Base-by-base conservation (phyloP, 1,140 invertebrate genomes). In the Neelides sp. region DNA sequence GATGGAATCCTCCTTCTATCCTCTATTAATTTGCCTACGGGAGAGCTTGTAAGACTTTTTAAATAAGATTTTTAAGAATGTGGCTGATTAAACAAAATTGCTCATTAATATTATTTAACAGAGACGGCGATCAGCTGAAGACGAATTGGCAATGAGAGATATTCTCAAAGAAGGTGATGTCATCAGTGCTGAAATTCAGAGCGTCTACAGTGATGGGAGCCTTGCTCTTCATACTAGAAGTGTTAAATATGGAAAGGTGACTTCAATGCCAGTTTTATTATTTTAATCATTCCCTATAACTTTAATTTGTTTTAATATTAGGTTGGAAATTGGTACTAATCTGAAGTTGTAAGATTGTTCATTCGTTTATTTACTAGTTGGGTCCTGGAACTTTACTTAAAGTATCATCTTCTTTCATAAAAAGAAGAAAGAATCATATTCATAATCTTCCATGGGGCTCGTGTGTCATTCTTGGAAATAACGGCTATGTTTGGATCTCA, bases 131-230 rank as follows among this genome's bases (percentile, higher is more conserved):
- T 92, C 86, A 10, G 82, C 80, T 3, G 94, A 98, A 75, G 95
- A 98, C 77, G 93, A 98, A 68, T 80, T 94, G 64, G 85, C 87
- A 71, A 98, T 99, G 95, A 74, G 93, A 47, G 78, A 83, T 36
- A 94, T 93, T 71, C 69, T 98, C 13, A 80, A 86, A 66, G 93
- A 98, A 71, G 94, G 94, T 20, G 95, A 98, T 71, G 70, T 98
- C 0, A 91, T 98, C 30, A 95, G 89, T 70, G 93, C 93, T 10
- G 92, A 98, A 76, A 93, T 98, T 1, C 88, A 98, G 66, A 90
- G 80, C 67, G 78, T 92, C 17, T 91, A 82, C 65, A 74, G 79
- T 30, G 94, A 98, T 72, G 91, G 94, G 17, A 79, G 85, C 4
- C 65, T 99, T 2, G 91, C 88, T 0, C 71, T 99, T 17, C 92